These are phyloP conservation scores for Corvus cornix DNA, from an alignment of 2,113 vertebrate genomes.

Conservation along the genomic window DNA sequence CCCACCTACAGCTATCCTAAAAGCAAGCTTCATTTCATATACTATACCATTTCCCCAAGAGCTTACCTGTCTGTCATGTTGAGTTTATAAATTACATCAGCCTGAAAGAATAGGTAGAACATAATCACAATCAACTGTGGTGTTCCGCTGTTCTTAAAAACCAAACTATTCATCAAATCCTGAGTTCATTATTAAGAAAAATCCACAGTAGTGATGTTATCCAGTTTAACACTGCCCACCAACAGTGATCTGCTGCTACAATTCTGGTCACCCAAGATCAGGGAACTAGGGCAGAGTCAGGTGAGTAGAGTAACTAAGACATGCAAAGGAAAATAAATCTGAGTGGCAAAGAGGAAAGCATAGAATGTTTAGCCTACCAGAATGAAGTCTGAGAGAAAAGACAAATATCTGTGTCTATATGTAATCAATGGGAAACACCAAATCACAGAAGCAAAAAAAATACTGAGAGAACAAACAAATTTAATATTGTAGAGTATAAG, in stretches of 20 bases:
- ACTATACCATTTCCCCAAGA: background rate
- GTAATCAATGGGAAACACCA: background rate
- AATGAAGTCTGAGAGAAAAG: background rate
- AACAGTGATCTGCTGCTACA: background rate
- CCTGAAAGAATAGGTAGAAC: slow-evolving; percentile 78
- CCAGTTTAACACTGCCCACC: background rate
- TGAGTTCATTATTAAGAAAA: background rate
- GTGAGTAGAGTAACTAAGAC: background rate
- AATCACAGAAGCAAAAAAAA: background rate
- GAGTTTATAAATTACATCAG: slow-evolving; percentile 98
- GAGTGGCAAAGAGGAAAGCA: background rate
- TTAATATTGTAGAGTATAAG: background rate
- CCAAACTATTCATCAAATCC: background rate
- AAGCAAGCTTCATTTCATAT: background rate
- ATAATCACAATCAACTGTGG: slow-evolving; percentile 18
- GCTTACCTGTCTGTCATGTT: slow-evolving; percentile 98
- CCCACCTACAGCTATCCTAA: background rate
- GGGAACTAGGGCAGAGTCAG: background rate
- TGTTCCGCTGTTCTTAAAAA: background rate
- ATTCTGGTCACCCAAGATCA: background rate
- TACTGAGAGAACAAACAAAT: background rate
- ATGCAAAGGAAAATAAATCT: background rate
- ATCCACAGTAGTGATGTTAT: background rate
- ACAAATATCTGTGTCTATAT: background rate
- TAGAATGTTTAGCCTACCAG: background rate